A percentile compares a stretch with the other conserved stretches of the same genome.
phyloP scores from a whole-genome alignment of 2,888 invertebrate genomes.

The Himalopsyche japonica region DNA sequence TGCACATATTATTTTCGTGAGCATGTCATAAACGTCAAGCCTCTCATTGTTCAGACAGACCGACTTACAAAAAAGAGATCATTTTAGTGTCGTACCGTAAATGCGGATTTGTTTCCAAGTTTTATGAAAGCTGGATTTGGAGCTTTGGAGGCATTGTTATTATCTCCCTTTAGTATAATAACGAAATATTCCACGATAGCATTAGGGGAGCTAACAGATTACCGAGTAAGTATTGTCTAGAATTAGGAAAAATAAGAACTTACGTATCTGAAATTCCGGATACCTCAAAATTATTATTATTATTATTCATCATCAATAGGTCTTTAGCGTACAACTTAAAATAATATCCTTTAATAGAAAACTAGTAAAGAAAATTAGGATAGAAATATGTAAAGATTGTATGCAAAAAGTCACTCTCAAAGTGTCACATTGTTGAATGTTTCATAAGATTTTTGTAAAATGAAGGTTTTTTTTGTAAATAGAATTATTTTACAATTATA shows the following conservation, averaged over 20 bases:
- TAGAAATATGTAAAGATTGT: no score
- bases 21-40: constrained; percentile 34
- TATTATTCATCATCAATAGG: no score
- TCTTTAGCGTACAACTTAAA: no score
- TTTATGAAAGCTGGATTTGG: constrained; percentile 37
- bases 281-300: no score
- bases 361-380: no score
- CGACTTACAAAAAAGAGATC: constrained; percentile 24
- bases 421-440: no score
- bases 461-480: no score
- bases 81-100: constrained; percentile 36
- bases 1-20: constrained; percentile 15
- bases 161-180: neutral
- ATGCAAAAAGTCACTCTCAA: no score
- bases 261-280: neutral
- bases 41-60: constrained; percentile 17
- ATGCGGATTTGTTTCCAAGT: constrained; percentile 39
- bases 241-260: neutral
- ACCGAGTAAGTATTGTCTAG: neutral
- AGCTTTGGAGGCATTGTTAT: constrained; percentile 2
- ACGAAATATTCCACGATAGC: neutral
- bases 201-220: constrained; percentile 15
- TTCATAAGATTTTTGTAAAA: no score
- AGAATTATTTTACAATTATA: no score
- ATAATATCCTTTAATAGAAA: no score